Evolutionary conservation across 2,113 vertebrate genomes (phyloP), one percentile per base, ranked within the genome.

Genomic region (Merops nubicus): DNA sequence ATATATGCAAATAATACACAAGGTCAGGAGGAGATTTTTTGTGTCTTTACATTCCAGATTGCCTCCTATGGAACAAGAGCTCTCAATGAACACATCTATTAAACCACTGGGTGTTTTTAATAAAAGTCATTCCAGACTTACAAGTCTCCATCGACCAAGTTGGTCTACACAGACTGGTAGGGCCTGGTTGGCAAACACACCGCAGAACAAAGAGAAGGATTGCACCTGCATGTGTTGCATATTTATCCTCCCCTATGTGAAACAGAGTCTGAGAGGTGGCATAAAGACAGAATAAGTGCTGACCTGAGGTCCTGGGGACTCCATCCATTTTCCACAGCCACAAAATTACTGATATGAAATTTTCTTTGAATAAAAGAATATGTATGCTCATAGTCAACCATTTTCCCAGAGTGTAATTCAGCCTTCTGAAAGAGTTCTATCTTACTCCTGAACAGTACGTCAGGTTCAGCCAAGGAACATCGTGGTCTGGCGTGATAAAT

Each of bases 171-270:
- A 65, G 5, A 28, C 26, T 40, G 40, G 5, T 29, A 63, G 17
- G 42, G 11, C 25, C 59, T 31, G 1, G 11, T 8, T 57, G n/a
- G 17, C 9, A 80, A 73, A 51, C 2, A 0, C 22, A 60, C 2
- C 1, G 3, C 8, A 25, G 12, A 57, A 29, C 8, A 26, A 59
- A 67, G 40, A 65, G 33, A 5, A 33, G 21, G 23, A 42, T 50
- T 0, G 2, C 11, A 36, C 10, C 26, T 34, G 20, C 5, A n/a
- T 4, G 2, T 45, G 33, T 12, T 36, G 10, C 4, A 8, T 43
- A 21, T 47, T 88, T 92, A 33, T 50, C 5, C 5, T 67, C 8
- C 33, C 5, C 4, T 56, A 4, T 69, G 10, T 48, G 48, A 74
- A 10, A 13, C 4, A 3, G 15, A 70, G 26, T 26, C 21, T 53